Evolutionary conservation across 92 coral and sea anemone genomes (phyloP), one percentile per base, ranked within the genome.

Genomic region (Pocillopora grandis): DNA sequence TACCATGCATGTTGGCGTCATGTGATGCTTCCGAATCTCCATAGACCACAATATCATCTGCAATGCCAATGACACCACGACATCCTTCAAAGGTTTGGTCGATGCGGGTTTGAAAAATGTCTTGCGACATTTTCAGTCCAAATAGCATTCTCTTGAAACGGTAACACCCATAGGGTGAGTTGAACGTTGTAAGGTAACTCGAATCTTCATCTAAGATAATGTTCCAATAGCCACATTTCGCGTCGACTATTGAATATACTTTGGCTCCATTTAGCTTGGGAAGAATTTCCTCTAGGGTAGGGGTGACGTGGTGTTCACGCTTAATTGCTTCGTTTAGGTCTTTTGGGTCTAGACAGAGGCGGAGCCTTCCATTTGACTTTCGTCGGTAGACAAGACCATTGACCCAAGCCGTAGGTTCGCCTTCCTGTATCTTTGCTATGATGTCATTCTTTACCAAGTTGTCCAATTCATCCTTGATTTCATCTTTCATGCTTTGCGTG

Each of bases 401-500:
- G 31, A 27, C 31, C 31, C 31, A 27, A 27, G 31, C 31, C 1
- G 91, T 91, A 17, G 94, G 91, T 48, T 91, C 85, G 12, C 89
- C 91, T 80, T 90, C 94, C 72, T 85, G 59, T 65, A 90, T 81
- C 48, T 87, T 90, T 69, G 88, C 66, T 37, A 83, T 87, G 57
- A 90, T 90, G 86, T 78, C 82, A 37, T 72, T 84, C 31, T 76
- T 76, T 33, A 75, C 92, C 94, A 91, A 85, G 48, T 91, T 90
- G 23, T 85, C 94, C 13, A 91, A 74, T 58, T 91, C 90, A 18
- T 52, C 33, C 66, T 85, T 88, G 94, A 91, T 88, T 27, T 85
- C 94, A 79, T 64, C 85, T 78, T 72, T 80, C 66, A 55, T 63
- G 76, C 73, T 33, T 20, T 20, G n/a, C 87, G 23, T n/a, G 88